Evolutionary conservation across 2,888 invertebrate species (phyloP).

Genomic region (Helleia helle): DNA sequence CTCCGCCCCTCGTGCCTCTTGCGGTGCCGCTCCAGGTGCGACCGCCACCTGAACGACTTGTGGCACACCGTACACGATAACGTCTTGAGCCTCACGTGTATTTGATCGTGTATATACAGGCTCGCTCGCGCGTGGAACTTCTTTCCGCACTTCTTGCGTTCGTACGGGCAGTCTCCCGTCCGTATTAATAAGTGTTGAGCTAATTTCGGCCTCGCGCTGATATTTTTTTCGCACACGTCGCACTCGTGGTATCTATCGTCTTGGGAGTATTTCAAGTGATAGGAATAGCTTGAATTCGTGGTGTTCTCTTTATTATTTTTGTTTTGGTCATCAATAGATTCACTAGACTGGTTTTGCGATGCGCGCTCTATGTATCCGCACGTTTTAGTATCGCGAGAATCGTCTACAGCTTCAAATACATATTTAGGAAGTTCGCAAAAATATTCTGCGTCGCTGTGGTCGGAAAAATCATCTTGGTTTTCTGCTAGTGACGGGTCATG

Average conservation of each 20-base stretch:
- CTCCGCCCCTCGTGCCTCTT: conserved; percentile 47
- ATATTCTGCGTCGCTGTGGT: conserved; percentile 37
- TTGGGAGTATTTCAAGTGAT: conserved; percentile 68
- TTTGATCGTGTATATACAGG: conserved; percentile 61
- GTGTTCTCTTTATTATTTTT: conserved; percentile 25
- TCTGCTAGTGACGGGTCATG: conserved; percentile 2
- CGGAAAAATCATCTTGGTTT: conserved; percentile 33
- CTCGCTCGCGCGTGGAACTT: conserved; percentile 59
- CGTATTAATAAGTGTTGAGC: conserved; percentile 60
- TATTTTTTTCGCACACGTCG: conserved; percentile 56
- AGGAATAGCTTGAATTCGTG: conserved; percentile 63
- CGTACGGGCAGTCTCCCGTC: conserved; percentile 45
- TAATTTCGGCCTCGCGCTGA: conserved; percentile 55
- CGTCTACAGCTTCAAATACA: conserved; percentile 45
- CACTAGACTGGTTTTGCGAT: neutral
- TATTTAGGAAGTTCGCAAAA: conserved; percentile 41
- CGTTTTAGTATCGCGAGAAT: conserved; percentile 32
- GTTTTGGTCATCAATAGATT: neutral
- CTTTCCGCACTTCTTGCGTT: conserved; percentile 62
- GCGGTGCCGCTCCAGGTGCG: conserved; percentile 54
- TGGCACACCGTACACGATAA: conserved; percentile 39
- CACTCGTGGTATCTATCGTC: conserved; percentile 58
- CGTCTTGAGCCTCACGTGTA: conserved; percentile 46
- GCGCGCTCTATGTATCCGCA: conserved; percentile 4
- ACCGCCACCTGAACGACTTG: conserved; percentile 57